These are phyloP conservation scores for Helicoverpa armigera DNA, from an alignment of 1,140 invertebrate genomes.

Conservation along the genomic window DNA sequence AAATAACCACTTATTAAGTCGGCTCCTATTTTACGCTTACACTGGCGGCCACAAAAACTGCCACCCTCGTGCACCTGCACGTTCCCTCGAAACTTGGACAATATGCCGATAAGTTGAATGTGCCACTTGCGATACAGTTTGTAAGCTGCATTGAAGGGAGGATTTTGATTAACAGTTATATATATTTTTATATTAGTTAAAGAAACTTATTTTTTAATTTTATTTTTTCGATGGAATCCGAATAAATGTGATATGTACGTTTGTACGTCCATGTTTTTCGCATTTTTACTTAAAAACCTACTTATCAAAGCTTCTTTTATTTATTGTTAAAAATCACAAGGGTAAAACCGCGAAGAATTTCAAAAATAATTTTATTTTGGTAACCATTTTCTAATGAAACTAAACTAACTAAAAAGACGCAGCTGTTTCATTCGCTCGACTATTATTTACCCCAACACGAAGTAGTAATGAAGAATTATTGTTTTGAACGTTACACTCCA, in stretches of 20 bases:
- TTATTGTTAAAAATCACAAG: no score
- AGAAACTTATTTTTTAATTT: no score
- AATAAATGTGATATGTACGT: no score
- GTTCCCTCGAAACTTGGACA: conserved; percentile 75
- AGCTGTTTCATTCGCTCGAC: conserved; percentile 56
- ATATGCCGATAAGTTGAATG: conserved; percentile 65
- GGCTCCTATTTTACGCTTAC: conserved; percentile 75
- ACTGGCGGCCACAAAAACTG: conserved; percentile 71
- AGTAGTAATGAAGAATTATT: conserved; percentile 84
- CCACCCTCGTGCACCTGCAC: conserved; percentile 76
- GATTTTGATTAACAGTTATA: conserved; percentile 2
- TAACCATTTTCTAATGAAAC: background rate
- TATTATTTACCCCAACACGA: conserved; percentile 60
- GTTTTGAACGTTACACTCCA: conserved; percentile 78
- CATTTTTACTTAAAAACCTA: no score
- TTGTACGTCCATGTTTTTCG: no score
- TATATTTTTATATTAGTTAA: background rate
- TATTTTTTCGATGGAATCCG: no score
- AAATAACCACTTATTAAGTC: conserved; percentile 82
- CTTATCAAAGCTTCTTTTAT: no score
- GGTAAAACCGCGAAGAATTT: background rate
- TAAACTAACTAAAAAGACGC: conserved; percentile 50
- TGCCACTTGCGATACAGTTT: conserved; percentile 65
- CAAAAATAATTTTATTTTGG: background rate
- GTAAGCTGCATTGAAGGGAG: conserved; percentile 50